Percentiles rank a stretch among this genome's conserved stretches.
phyloP scores from a whole-genome alignment of 2,888 invertebrate species.

The Deilephila porcellus region DNA sequence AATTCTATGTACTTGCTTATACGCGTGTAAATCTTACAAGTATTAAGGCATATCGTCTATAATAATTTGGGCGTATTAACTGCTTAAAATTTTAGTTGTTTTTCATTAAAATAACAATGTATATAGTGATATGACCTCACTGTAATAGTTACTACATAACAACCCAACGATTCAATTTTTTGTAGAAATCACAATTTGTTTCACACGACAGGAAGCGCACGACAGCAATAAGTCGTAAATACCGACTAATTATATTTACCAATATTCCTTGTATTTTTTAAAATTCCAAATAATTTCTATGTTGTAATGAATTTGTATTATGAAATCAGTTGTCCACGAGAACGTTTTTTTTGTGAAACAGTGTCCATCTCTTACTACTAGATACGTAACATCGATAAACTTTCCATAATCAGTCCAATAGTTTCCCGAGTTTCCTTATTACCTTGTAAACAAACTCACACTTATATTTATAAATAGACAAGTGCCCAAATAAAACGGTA shows the following conservation, averaged over 20 bases:
- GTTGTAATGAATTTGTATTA: too few species aligned
- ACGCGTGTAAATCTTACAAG: slow-evolving; percentile 6
- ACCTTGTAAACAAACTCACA: neutral
- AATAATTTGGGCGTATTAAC: slow-evolving; percentile 13
- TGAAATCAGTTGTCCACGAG: neutral
- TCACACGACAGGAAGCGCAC: too few species aligned
- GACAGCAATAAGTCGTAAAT: too few species aligned
- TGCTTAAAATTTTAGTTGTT: neutral
- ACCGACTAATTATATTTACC: too few species aligned
- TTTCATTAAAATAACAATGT: neutral
- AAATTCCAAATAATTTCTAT: too few species aligned
- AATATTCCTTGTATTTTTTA: too few species aligned
- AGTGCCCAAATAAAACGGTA: neutral
- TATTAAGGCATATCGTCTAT: slow-evolving; percentile 18
- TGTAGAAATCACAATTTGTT: neutral
- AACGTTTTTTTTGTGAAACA: too few species aligned
- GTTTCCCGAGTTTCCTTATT: neutral
- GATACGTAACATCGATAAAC: slow-evolving; percentile 2
- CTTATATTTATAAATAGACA: neutral
- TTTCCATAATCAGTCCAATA: slow-evolving; percentile 24
- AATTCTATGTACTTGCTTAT: neutral
- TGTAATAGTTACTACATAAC: neutral
- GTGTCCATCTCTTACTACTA: neutral
- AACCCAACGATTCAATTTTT: neutral
- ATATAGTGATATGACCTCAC: neutral